phyloP scores from a whole-genome alignment of 2,113 vertebrate species.

The Donacobius atricapilla region DNA sequence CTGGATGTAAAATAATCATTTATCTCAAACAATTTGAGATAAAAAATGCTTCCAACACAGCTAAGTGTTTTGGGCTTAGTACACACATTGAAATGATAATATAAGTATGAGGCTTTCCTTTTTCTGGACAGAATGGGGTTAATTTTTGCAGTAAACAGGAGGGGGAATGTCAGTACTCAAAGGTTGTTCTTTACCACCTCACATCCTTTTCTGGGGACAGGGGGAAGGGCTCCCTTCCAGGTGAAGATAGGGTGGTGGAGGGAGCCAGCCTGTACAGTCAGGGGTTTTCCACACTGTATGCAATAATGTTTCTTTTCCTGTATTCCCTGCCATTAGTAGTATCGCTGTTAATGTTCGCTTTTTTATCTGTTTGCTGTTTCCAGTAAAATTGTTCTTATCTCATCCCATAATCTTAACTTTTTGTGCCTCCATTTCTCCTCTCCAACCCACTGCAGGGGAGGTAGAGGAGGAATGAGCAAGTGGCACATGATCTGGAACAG shows the following conservation, averaged over 20 bases:
- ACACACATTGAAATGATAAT: background rate
- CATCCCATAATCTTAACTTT: background rate
- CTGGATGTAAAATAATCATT: background rate
- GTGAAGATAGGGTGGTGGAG: background rate
- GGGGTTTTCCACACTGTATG: background rate
- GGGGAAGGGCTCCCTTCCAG: background rate
- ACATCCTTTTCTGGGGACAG: background rate
- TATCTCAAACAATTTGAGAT: background rate
- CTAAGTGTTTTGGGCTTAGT: background rate
- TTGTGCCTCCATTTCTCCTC: background rate
- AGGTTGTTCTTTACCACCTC: rapidly evolving
- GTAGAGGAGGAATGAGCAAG: background rate
- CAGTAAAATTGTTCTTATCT: background rate
- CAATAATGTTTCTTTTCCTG: background rate
- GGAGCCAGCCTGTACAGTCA: rapidly evolving
- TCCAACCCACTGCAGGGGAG: background rate
- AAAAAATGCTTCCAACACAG: background rate
- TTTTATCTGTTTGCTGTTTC: background rate
- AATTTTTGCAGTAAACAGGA: background rate
- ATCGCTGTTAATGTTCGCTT: rapidly evolving
- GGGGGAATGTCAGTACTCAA: background rate
- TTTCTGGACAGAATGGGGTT: background rate
- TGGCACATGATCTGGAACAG: background rate
- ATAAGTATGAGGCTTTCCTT: background rate
- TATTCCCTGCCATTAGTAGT: background rate